phyloP scores from a whole-genome alignment of 2,797 vertebrate species.

The Denticeps clupeoides region DNA sequence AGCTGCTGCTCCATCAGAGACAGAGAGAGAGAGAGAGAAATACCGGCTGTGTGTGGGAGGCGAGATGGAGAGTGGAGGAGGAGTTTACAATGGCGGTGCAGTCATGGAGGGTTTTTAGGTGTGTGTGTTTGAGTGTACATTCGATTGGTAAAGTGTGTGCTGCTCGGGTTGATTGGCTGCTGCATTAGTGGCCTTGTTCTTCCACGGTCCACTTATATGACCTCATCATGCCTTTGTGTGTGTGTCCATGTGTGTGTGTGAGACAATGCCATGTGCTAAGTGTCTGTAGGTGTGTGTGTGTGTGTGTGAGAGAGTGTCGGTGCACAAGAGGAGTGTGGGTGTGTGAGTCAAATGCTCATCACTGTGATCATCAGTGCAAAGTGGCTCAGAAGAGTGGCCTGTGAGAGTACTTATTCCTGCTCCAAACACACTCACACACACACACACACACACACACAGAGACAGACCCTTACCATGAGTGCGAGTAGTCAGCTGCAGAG shows the following conservation, averaged over 20 bases:
- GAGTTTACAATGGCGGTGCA: neutral
- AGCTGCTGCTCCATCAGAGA: too few species aligned
- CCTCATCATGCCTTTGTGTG: neutral
- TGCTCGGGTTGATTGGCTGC: neutral
- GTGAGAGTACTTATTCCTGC: too few species aligned
- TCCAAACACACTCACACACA: neutral
- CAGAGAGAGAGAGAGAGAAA: constrained; percentile 16
- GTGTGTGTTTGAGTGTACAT: neutral
- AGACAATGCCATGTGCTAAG: neutral
- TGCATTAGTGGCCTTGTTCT: constrained; percentile 3
- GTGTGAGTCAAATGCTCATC: neutral
- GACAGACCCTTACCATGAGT: neutral
- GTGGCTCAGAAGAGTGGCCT: too few species aligned
- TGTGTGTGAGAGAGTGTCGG: neutral
- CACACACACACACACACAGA: neutral
- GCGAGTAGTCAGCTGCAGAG: too few species aligned
- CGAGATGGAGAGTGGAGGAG: neutral
- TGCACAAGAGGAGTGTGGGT: neutral
- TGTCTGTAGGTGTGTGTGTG: neutral
- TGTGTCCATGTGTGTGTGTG: neutral
- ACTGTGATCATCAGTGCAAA: too few species aligned
- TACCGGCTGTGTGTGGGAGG: neutral
- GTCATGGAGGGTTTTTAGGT: neutral
- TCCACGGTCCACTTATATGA: neutral
- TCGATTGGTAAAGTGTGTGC: neutral